These are phyloP conservation scores for Eilema caniola DNA, from an alignment of 2,888 invertebrate species.

Conservation along the genomic window DNA sequence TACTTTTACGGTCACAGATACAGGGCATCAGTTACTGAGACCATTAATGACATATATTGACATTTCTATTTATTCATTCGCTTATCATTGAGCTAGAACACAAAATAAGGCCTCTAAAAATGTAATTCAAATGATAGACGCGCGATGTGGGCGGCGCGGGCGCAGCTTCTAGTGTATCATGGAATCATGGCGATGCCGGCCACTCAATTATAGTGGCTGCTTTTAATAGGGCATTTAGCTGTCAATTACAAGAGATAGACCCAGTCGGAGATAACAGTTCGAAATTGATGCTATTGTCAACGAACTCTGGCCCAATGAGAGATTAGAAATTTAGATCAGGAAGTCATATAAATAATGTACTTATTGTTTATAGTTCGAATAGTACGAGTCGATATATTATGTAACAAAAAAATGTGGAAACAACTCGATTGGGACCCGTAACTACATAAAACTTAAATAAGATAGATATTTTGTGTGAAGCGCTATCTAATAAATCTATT, in stretches of 20 bases:
- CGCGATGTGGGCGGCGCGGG: slow-evolving; percentile 53
- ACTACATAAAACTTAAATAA: neutral
- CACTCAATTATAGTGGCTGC: slow-evolving; percentile 67
- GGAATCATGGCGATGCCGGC: slow-evolving; percentile 56
- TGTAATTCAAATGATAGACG: slow-evolving; percentile 49
- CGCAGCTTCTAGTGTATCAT: slow-evolving; percentile 59
- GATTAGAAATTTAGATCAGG: slow-evolving; percentile 33
- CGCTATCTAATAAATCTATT: neutral
- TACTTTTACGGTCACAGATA: slow-evolving; percentile 60
- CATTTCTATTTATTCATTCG: slow-evolving; percentile 46
- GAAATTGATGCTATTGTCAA: slow-evolving; percentile 56
- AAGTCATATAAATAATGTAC: slow-evolving; percentile 15
- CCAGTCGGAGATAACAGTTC: slow-evolving; percentile 50
- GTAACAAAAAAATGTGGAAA: slow-evolving; percentile 20
- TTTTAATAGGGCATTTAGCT: slow-evolving; percentile 76
- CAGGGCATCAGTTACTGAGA: slow-evolving; percentile 40
- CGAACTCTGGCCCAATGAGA: slow-evolving; percentile 35
- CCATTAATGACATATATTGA: slow-evolving; percentile 45
- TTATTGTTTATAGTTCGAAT: neutral
- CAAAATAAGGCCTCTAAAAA: slow-evolving; percentile 54
- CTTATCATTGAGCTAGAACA: slow-evolving; percentile 33
- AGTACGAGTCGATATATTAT: slow-evolving; percentile 23
- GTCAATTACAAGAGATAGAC: slow-evolving; percentile 73
- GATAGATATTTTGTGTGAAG: neutral
- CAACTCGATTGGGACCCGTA: neutral